Evolutionary conservation across 2,888 invertebrate genomes (phyloP).

Genomic region (Trissolcus brochymenae): DNA sequence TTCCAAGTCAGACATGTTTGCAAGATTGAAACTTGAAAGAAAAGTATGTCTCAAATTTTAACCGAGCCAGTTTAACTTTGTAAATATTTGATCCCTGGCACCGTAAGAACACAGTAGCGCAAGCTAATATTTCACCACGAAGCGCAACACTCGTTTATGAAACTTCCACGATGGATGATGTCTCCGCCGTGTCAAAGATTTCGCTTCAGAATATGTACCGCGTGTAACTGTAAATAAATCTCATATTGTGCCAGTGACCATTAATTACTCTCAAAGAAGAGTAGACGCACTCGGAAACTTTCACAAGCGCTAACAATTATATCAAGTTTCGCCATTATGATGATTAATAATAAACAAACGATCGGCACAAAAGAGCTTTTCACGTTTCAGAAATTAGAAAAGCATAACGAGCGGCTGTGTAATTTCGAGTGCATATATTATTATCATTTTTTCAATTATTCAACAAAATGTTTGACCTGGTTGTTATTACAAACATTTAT

Average conservation of each 20-base stretch:
- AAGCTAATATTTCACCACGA: conserved; percentile 68
- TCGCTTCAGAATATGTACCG: conserved; percentile 46
- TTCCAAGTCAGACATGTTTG: too few species aligned
- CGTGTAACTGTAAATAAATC: conserved; percentile 52
- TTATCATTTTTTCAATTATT: too few species aligned
- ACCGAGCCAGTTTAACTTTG: conserved; percentile 57
- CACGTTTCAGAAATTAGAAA: not conserved
- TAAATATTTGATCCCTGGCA: conserved; percentile 60
- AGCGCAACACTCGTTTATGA: conserved; percentile 69
- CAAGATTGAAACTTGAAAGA: too few species aligned
- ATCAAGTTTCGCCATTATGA: conserved; percentile 38
- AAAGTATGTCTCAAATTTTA: conserved; percentile 35
- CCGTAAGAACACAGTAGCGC: conserved; percentile 51
- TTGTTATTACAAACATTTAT: not conserved
- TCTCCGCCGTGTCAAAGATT: conserved; percentile 57
- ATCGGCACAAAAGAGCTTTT: conserved; percentile 3
- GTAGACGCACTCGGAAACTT: conserved; percentile 21
- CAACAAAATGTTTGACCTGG: not conserved
- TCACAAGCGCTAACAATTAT: conserved; percentile 33
- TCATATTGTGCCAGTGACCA: conserved; percentile 41
- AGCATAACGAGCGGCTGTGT: not conserved
- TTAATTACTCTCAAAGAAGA: conserved; percentile 43
- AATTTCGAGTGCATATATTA: not conserved
- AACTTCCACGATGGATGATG: conserved; percentile 64
- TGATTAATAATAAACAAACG: conserved; percentile 17